Evolutionary conservation across 2,113 vertebrate genomes (phyloP).

Genomic region (Coptodon bakossiorum): DNA sequence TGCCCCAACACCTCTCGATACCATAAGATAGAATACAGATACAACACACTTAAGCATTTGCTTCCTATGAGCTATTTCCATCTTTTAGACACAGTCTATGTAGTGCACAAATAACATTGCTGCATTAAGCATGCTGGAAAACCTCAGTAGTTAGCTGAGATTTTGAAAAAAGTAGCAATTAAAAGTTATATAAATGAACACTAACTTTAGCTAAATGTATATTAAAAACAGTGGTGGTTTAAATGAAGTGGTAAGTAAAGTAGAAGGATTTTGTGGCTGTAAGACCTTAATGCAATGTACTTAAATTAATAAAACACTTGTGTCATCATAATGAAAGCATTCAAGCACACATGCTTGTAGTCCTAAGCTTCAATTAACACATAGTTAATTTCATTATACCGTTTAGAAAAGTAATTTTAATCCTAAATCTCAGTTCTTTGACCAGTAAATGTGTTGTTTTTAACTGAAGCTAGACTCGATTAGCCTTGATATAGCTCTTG

Average conservation of each 20-base stretch:
- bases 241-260: not conserved
- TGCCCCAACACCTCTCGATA: accelerated
- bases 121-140: not conserved
- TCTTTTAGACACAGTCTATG: no score
- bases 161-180: not conserved
- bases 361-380: not conserved
- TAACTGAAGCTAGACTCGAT: not conserved
- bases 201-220: not conserved
- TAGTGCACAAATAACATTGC: not conserved
- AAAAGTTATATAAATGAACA: not conserved
- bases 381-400: accelerated
- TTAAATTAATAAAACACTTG: not conserved
- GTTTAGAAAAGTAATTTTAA: not conserved
- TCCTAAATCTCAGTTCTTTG: not conserved
- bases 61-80: no score
- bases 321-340: not conserved
- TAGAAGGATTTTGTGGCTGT: not conserved
- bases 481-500: not conserved
- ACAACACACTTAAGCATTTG: not conserved
- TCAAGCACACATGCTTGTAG: not conserved
- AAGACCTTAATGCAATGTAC: not conserved
- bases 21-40: accelerated
- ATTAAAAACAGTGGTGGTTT: not conserved
- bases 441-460: not conserved
- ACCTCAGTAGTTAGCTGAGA: not conserved